Evolutionary conservation across 2,888 invertebrate genomes (phyloP).

Genomic region (Agonopterix alstromeriana): DNA sequence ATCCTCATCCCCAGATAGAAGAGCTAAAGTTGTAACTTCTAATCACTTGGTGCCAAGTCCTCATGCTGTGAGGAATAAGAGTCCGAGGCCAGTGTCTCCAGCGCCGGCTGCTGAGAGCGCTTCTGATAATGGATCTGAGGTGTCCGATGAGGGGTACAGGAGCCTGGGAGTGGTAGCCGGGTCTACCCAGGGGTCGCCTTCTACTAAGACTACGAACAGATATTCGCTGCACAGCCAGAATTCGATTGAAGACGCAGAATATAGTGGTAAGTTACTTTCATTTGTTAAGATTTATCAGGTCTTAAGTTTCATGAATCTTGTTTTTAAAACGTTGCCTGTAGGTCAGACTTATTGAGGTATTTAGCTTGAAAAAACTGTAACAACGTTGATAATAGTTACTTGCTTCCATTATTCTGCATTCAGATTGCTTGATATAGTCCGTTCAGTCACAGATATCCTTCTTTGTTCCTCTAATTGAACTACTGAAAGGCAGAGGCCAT

Average conservation of each 20-base stretch:
- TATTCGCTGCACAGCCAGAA: constrained; percentile 84
- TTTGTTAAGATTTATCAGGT: background rate
- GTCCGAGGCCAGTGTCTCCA: constrained; percentile 72
- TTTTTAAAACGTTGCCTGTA: no score
- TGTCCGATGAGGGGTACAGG: constrained; percentile 90
- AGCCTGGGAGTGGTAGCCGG: constrained; percentile 82
- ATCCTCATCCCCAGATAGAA: constrained; percentile 61
- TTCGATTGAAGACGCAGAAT: constrained; percentile 84
- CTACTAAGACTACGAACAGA: constrained; percentile 76
- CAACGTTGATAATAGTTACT: no score
- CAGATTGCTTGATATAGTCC: no score
- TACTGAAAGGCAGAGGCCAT: no score
- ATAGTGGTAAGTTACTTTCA: constrained; percentile 71
- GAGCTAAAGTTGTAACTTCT: constrained; percentile 51
- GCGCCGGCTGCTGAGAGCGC: constrained; percentile 77
- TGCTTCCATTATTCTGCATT: no score
- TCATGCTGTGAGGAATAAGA: constrained; percentile 56
- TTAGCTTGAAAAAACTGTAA: no score
- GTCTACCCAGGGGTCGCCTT: constrained; percentile 66
- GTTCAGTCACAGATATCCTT: no score
- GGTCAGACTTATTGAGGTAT: no score
- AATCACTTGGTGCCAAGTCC: constrained; percentile 72
- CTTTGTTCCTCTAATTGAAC: no score
- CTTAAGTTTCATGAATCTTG: background rate
- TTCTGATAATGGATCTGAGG: constrained; percentile 89